A percentile compares a stretch with the other conserved stretches of the same genome.
Evolutionary conservation across 2,113 vertebrate genomes (phyloP).

Genomic region (Calyptommatus sinebrachiatus): DNA sequence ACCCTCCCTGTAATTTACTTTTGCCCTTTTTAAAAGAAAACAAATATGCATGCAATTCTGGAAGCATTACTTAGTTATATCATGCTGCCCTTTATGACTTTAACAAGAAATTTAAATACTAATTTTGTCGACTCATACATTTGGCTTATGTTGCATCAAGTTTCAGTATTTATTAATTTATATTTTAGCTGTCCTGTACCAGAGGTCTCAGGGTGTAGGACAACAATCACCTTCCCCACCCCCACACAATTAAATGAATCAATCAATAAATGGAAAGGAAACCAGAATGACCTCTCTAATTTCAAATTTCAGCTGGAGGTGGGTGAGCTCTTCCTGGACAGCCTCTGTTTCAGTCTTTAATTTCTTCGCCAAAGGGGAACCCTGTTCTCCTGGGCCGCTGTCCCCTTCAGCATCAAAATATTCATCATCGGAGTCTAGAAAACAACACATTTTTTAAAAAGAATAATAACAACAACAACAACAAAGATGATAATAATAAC

Average conservation of each 20-base stretch:
- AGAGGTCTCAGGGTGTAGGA: no score
- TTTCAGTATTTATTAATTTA: no score
- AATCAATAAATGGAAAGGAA: no score
- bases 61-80: neutral
- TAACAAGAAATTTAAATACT: neutral
- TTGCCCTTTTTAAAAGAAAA: no score
- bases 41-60: no score
- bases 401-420: slow-evolving; percentile 73
- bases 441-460: neutral
- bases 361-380: slow-evolving; percentile 36
- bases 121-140: neutral
- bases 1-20: no score
- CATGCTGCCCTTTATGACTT: neutral
- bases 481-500: no score
- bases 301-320: slow-evolving; percentile 90
- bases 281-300: slow-evolving; percentile 78
- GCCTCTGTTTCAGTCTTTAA: slow-evolving; percentile 36
- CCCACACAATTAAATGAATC: no score
- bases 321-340: slow-evolving; percentile 80
- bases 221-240: no score
- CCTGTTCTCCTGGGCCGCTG: slow-evolving; percentile 14
- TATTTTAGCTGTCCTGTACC: no score
- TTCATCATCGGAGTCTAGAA: slow-evolving; percentile 76
- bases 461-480: no score
- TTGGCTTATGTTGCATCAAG: neutral